Base-by-base conservation (phyloP, 1,140 invertebrate genomes). In the Drosophila varians region DNA sequence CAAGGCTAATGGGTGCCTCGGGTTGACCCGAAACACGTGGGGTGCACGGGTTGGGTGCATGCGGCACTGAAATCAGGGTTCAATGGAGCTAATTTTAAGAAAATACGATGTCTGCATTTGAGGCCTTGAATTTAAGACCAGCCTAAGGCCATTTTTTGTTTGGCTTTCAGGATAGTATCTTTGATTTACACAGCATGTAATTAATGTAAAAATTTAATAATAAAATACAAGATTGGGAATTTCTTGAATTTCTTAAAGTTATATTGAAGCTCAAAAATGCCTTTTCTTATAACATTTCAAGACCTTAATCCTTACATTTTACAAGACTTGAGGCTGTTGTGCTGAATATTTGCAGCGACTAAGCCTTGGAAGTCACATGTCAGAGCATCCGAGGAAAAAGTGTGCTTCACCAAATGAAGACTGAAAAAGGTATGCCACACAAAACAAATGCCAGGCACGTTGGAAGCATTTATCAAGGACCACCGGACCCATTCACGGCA, bases 391-490 rank as follows among this genome's bases (percentile, higher is more conserved):
- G 38, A 58, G 31, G 14, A 19, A 31, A 8, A 31, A 71, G 19
- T 38, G 26, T 34, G 66, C 19, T 48, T 25, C 49, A 48, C 69
- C 61, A 61, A 53, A 70, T 53, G 48, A 71, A 38, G 69, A 19
- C 68, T 47, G 4, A 72, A 53, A 42, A 72, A 72, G 69, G 69
- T 72, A 36, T 19, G 68, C 47, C 16, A 19, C 56, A 60, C 68
- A 38, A 66, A 77, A 53, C 56, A 84, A 86, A 79, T 73, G 72
- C 57, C 72, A 74, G 58, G 72, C 80, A 84, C 80, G 80, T 86
- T 84, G 66, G 61, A 26, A 56, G 48, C 76, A 84, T 84, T 84
- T 86, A 86, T 84, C 80, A 84, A 65, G 72, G 72, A 36, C 34
- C 47, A 31, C 16, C 51, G 31, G 23, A 57, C 51, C 43, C 52